Base-by-base conservation (phyloP, 2,888 invertebrate species). In the Agrotis puta region DNA sequence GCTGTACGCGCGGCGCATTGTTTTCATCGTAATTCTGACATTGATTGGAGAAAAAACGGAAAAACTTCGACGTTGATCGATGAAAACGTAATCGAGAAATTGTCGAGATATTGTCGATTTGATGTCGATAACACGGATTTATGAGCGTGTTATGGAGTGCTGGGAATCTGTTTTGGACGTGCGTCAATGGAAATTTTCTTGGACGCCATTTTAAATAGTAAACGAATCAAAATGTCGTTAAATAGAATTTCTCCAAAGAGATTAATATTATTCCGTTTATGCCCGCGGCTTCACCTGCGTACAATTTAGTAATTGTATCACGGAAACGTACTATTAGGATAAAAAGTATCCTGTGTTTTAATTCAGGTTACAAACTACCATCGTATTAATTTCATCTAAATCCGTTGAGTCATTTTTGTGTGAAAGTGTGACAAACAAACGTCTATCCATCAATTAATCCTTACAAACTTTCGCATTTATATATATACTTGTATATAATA, bases 1-100 rank as follows among this genome's bases (percentile, higher is more conserved):
- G 85, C 81, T 79, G 84, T 84, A 79, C 70, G 87, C 33, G 33
- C 33, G 27, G 39, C 48, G 79, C 80, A 90, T 90, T 91, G 90
- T 91, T 91, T 87, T 67, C 75, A 79, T 65, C 57, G 56, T 24
- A 51, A 54, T 39, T 16, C 56, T 74, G 80, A 69, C 73, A 69
- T 78, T 81, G 86, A 79, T 67, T 82, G 70, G 70, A 76, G 64
- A 74, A 58, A 77, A 77, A 81, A 74, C 59, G 56, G 65, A 64
- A 82, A 70, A 74, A 78, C 59, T 54, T 76, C 69, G 79, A 77
- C 74, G 58, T 78, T 84, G 77, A 81, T 71, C 70, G 84, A 81
- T 81, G 70, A 61, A 79, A 85, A 61, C 33, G 33, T 75, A 73
- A 85, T 79, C 77, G 70, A 71, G 51, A 57, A 69, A 70, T 72